Evolutionary conservation across 92 coral and sea anemone genomes (phyloP), one percentile per base, ranked within the genome.

Genomic region (Zoanthus gigantus): DNA sequence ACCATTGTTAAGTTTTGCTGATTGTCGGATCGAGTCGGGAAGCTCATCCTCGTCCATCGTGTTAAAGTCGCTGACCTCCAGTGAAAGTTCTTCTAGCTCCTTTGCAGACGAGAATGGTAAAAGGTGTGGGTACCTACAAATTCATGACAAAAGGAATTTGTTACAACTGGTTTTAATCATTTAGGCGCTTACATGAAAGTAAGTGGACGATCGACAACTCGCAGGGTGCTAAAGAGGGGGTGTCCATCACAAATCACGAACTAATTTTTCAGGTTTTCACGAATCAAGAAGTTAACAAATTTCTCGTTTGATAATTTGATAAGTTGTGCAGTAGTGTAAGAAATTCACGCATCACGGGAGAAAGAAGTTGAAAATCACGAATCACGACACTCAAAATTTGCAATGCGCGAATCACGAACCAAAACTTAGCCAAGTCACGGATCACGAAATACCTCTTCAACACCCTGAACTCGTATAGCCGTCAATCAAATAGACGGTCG

Each of bases 61-160:
- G 66, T 58, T 58, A 58, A 58, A 58, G 3, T 9, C 66, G 66
- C 66, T 58, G 28, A 58, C 66, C 66, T 58, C 28, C 28, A 58
- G 66, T 58, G 66, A 58, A 58, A 58, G 66, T 58, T 58, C 66
- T 58, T 58, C 66, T 58, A 58, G 66, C 28, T 58, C 66, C n/a
- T 58, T 58, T 58, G 66, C 66, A 58, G 66, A 6, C 66, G 66
- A 58, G 28, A 11, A 58, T 58, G 66, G 66, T 58, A 58, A 58
- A 58, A 58, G 66, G 66, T 58, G 66, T 58, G 66, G 0, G 66
- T 58, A 58, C 66, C 66, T 58, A 58, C 66, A 58, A 58, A 58
- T 58, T 9, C 66, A 58, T 58, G 66, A 58, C 66, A 58, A 58
- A 58, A 58, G 66, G 66, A 58, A 58, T 58, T 11, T 58, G 17